phyloP scores from a whole-genome alignment of 2,888 invertebrate genomes.

The Aporophyla nigra region DNA sequence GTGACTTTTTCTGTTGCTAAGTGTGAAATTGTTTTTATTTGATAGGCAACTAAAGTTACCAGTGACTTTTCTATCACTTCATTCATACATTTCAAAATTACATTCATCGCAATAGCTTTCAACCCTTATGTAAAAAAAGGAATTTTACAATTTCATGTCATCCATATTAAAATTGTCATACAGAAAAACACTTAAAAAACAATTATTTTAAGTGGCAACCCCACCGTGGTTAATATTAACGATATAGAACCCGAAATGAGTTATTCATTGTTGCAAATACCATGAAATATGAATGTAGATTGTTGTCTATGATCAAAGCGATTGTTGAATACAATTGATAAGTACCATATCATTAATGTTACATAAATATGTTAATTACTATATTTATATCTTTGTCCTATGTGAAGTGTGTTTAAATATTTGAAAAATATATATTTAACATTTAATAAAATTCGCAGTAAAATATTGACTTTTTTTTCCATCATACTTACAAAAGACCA shows the following conservation, averaged over 20 bases:
- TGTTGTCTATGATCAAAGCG: constrained; percentile 48
- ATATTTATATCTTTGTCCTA: constrained; percentile 77
- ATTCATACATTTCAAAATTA: constrained; percentile 5
- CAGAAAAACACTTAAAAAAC: background rate
- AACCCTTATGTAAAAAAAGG: background rate
- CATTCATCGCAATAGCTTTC: background rate
- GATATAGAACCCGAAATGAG: background rate
- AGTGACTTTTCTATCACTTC: background rate
- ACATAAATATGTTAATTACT: constrained; percentile 69
- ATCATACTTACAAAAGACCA: background rate
- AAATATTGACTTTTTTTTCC: constrained; percentile 53
- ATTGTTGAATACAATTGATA: constrained; percentile 69
- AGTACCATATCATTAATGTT: constrained; percentile 82
- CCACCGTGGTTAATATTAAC: background rate
- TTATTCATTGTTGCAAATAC: constrained; percentile 23
- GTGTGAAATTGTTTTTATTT: constrained; percentile 32
- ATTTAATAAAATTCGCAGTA: constrained; percentile 82
- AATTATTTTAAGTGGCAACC: background rate
- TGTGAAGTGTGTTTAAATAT: constrained; percentile 77
- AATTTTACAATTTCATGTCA: background rate
- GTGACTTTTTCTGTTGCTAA: constrained; percentile 37
- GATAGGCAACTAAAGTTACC: constrained; percentile 8
- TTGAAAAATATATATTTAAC: constrained; percentile 75
- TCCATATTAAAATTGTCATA: background rate
- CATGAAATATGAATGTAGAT: constrained; percentile 29